phyloP scores from a whole-genome alignment of 2,113 vertebrate genomes.

The Turdus rufiventris region DNA sequence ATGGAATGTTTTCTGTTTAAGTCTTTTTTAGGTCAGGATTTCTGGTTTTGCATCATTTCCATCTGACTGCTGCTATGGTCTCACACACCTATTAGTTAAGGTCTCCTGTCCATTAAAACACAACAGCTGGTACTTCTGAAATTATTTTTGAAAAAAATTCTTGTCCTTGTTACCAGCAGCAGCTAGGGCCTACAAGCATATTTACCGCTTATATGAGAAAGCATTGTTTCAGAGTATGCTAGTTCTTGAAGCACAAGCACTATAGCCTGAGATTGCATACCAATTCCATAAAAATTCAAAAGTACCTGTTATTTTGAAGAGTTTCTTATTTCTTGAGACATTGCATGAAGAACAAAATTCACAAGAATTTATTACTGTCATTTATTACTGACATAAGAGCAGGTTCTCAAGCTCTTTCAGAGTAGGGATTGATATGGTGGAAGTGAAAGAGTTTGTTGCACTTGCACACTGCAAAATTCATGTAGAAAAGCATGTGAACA shows the following conservation, averaged over 20 bases:
- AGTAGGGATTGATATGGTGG: neutral
- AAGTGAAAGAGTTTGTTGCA: neutral
- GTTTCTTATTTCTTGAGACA: neutral
- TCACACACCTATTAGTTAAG: neutral
- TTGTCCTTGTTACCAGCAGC: neutral
- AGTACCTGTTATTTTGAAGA: neutral
- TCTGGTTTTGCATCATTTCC: neutral
- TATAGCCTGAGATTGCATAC: neutral
- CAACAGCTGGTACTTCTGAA: neutral
- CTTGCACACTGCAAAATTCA: neutral
- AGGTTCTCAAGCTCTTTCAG: neutral
- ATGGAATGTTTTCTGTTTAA: neutral
- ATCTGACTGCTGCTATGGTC: neutral
- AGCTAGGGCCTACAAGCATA: neutral
- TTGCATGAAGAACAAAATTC: neutral
- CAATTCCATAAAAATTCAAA: neutral
- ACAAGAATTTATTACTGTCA: neutral
- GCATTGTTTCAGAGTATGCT: neutral
- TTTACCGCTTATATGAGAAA: neutral
- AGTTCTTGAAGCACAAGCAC: neutral
- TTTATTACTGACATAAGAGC: fast-evolving
- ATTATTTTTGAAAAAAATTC: neutral
- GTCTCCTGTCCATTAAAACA: neutral
- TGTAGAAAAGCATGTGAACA: neutral
- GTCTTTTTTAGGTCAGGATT: neutral